Conservation (phyloP, 2,113 vertebrate genomes). For the Microcebus lehilahytsara region DNA sequence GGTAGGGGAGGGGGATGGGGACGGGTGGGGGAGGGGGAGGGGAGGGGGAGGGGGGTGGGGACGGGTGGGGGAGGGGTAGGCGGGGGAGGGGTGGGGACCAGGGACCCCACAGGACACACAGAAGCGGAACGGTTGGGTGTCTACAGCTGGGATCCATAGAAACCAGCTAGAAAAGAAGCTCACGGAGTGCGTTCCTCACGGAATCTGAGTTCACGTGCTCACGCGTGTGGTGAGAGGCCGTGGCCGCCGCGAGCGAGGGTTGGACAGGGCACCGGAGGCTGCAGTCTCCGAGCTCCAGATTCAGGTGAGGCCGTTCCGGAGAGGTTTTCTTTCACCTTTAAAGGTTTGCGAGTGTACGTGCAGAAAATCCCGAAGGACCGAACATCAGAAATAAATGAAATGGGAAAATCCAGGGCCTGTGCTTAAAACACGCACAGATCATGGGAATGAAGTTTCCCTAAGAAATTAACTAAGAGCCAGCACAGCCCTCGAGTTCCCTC, state of each 20-base stretch:
- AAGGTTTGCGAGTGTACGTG: neutral
- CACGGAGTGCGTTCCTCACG: fast-evolving
- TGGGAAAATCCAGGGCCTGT: neutral
- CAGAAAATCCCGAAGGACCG: neutral
- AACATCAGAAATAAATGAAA: neutral
- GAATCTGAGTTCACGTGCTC: no score
- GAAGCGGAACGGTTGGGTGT: neutral
- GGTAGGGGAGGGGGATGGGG: no score
- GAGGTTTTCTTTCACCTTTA: neutral
- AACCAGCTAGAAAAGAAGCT: neutral
- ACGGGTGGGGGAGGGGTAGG: no score
- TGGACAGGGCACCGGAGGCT: fast-evolving
- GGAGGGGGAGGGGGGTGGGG: no score
- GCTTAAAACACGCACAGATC: neutral
- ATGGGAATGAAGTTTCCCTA: neutral
- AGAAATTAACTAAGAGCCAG: neutral
- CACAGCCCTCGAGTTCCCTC: neutral
- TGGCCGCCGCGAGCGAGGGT: fast-evolving
- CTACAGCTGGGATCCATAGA: neutral
- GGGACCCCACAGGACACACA: neutral
- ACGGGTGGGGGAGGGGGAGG: fast-evolving
- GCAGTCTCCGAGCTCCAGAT: neutral
- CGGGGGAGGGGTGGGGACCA: neutral
- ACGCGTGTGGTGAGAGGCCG: fast-evolving
- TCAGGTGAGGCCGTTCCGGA: neutral